Conservation (phyloP, 2,113 vertebrate genomes). For the Scortum barcoo region DNA sequence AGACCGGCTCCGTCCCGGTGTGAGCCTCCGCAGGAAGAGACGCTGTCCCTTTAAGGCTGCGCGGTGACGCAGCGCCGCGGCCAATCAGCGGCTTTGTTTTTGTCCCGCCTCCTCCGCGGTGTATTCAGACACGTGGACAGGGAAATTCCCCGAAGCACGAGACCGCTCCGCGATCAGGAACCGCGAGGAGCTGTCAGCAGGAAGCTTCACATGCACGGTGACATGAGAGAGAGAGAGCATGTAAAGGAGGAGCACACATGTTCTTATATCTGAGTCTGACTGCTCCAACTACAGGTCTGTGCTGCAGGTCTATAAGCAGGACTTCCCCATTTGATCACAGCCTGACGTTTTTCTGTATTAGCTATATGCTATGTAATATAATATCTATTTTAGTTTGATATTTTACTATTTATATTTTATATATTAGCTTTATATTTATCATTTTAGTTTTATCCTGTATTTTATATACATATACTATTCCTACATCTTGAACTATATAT, state of each 20-base stretch:
- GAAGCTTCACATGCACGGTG: background rate
- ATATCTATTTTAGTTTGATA: too few species aligned
- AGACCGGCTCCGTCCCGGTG: background rate
- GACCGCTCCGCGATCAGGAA: conserved; percentile 41
- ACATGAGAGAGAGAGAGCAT: background rate
- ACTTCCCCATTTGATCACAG: background rate
- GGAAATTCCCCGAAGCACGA: conserved; percentile 86
- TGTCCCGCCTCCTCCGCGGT: conserved; percentile 66
- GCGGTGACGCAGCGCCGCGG: background rate
- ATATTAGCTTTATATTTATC: too few species aligned
- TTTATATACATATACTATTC: too few species aligned
- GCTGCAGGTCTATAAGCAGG: background rate
- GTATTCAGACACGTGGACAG: conserved; percentile 85
- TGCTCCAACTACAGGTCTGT: background rate
- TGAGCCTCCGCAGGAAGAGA: accelerated
- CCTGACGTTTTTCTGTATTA: too few species aligned
- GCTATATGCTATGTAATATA: too few species aligned
- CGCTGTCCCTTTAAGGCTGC: conserved; percentile 66
- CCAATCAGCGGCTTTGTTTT: conserved; percentile 85
- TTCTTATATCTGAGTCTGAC: too few species aligned
- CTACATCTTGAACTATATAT: too few species aligned
- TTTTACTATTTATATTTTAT: too few species aligned
- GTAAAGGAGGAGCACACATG: background rate
- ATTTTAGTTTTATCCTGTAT: too few species aligned
- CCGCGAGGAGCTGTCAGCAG: conserved; percentile 22